A percentile compares a stretch with the other conserved stretches of the same genome.
phyloP scores from a whole-genome alignment of 2,888 invertebrate species.

The Dorcus parallelipipedus region DNA sequence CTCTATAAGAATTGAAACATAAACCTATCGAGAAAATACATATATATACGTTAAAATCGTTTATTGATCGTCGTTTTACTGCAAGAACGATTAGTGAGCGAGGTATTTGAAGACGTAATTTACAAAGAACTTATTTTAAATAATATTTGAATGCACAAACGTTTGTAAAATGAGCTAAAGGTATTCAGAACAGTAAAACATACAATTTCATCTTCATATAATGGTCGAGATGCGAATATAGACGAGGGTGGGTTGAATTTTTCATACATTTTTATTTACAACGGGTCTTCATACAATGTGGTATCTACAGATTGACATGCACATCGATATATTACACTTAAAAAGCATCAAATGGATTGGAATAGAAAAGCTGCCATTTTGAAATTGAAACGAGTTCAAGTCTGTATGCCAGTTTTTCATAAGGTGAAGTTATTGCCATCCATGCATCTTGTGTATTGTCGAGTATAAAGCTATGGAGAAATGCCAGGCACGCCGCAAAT shows the following conservation, averaged over 20 bases:
- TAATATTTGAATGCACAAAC: too few species aligned
- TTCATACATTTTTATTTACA: conserved; percentile 10
- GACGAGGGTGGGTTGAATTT: conserved; percentile 24
- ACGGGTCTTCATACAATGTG: conserved; percentile 3
- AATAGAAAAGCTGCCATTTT: conserved; percentile 37
- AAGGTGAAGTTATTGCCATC: conserved; percentile 32
- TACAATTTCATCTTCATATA: too few species aligned
- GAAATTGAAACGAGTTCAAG: conserved; percentile 36
- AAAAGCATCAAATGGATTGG: not conserved
- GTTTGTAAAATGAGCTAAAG: too few species aligned
- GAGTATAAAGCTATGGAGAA: conserved; percentile 37
- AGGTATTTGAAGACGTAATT: too few species aligned
- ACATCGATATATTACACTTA: conserved; percentile 2
- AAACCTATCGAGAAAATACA: too few species aligned
- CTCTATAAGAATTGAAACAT: too few species aligned
- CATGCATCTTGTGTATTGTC: conserved; percentile 31
- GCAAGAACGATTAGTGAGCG: too few species aligned
- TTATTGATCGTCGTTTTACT: too few species aligned
- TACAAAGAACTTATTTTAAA: too few species aligned
- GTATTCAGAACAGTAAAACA: too few species aligned
- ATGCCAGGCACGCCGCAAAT: conserved; percentile 29
- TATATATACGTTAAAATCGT: too few species aligned
- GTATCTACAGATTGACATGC: conserved; percentile 3
- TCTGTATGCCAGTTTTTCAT: conserved; percentile 39
- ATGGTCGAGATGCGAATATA: conserved; percentile 7